Base-by-base conservation (phyloP, 2,113 vertebrate genomes). In the Ammodytes marinus region DNA sequence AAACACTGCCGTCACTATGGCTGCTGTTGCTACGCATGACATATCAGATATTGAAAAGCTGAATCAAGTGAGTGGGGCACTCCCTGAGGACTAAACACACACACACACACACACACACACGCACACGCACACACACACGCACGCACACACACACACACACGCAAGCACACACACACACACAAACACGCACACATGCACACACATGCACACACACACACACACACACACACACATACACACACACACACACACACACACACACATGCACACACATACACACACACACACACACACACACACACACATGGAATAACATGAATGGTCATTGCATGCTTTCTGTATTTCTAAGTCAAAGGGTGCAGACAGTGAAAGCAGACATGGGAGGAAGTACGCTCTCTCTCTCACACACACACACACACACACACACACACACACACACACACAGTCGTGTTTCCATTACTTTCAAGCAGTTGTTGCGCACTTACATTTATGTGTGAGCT, bases 11-110 rank as follows among this genome's bases (percentile, higher is more conserved):
- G 27, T 27, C 27, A 27, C 27, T 27, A 27, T 27, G 27, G 27
- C 27, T 27, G 27, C 27, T 27, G 27, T 27, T 27, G 27, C 77
- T 5, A 43, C 70, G 55, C 57, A 75, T 61, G 69, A 79, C 42
- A 37, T 12, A 14, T 46, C 35, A 59, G 58, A 58, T 13, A 69
- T 63, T 17, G n/a, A 61, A 39, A 49, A 79, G 74, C 74, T 82
- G 80, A 73, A 79, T 72, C 35, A 15, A 75, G 64, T 15, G 37
- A 54, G 7, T 13, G 66, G 13, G 80, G 67, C 83, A 37, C 85
- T 87, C 86, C 86, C 88, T 69, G 1, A 39, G 72, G 69, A 37
- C 43, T 15, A 63, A 53, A 27, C 27, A 27, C 57, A 8, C 27
- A 8, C 6, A 0, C 68, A 3, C 52, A 49, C 39, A 10, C 0